Base-by-base conservation (phyloP, 1,140 invertebrate species). In the Theocolax elegans region DNA sequence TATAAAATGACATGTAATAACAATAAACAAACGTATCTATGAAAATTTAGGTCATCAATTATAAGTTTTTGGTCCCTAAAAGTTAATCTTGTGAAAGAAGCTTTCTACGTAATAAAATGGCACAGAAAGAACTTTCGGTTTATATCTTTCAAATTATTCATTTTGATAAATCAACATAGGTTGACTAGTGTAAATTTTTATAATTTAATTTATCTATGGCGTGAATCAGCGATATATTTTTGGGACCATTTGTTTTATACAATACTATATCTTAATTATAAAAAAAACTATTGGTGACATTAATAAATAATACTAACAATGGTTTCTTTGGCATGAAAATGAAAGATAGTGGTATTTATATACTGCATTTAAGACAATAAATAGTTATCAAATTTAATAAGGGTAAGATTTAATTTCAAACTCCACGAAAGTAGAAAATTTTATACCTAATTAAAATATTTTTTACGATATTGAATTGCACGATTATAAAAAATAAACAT, bases 291-390 rank as follows among this genome's bases (percentile, higher is more conserved):
- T 21, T 59, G 69, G 9, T 72, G 56, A 67, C 12, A 72, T 51
- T 66, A 44, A 62, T 53, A 72, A 60, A 56, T 63, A 73, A 73
- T 73, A 70, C 60, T 73, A 69, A 56, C 12, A 67, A 64, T 68
- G 72, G 66, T 71, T 64, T 73, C 72, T 73, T 73, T 73, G 72
- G 72, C 63, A 70, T 73, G 60, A 71, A n/a, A 44, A 73, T 73
- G 67, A 73, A 73, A 73, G 62, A 65, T 65, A 65, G 27, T 65
- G 48, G 58, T 73, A 71, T 59, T 64, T 19, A 44, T 38, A 23
- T 42, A 58, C 25, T 49, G 66, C 9, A 40, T 64, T 29, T 51
- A 49, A 58, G 21, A 67, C 58, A 58, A 73, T 65, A 59, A 69
- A 64, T 51, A 60, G 42, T 58, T 40, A 73, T 56, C 42, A 63